Evolutionary conservation across 2,797 vertebrate genomes (phyloP), one percentile per base, ranked within the genome.

Genomic region (Propithecus perrieri): DNA sequence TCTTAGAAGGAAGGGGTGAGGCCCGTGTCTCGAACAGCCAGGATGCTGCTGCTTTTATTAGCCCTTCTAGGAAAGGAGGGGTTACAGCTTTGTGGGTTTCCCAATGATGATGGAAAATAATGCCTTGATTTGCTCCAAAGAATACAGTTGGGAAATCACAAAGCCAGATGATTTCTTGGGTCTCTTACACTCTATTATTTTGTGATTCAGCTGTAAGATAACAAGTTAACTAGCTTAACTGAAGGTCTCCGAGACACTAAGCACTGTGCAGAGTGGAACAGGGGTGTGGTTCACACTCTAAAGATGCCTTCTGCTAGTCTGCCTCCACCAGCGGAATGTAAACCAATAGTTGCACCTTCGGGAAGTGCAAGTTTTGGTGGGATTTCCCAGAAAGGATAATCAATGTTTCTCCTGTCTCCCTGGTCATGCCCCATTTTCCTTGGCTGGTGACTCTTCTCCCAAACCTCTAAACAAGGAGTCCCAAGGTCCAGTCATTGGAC

Each of bases 1-100:
- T 96, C 85, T 87, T 86, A 96, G 85, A 85, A 84, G 69, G 46
- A 93, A 95, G n/a, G n/a, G 14, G 5, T 48, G 55, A 94, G 53
- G 50, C n/a, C 46, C 41, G 13, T 41, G 18, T 50, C 55, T 91
- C 76, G 61, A 61, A 71, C 18, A 85, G 50, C 22, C 20, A 38
- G 35, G 89, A 89, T 9, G 5, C 20, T 76, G 18, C 53, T 76
- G 83, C 46, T 93, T 74, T 85, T 85, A 74, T 50, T 67, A 87
- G 72, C 35, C 18, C 41, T 94, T 96, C 76, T 67, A 78, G 59
- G 78, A 88, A 97, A 92, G 78, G 59, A 92, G 41, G 50, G 78
- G 30, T 33, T n/a, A 88, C 30, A 63, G 75, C 43, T 85, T 85
- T 38, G 71, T 18, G 69, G 41, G 35, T 38, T 94, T 96, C 30